Base-by-base conservation (phyloP, 2,888 invertebrate species). In the Drosophila affinis region DNA sequence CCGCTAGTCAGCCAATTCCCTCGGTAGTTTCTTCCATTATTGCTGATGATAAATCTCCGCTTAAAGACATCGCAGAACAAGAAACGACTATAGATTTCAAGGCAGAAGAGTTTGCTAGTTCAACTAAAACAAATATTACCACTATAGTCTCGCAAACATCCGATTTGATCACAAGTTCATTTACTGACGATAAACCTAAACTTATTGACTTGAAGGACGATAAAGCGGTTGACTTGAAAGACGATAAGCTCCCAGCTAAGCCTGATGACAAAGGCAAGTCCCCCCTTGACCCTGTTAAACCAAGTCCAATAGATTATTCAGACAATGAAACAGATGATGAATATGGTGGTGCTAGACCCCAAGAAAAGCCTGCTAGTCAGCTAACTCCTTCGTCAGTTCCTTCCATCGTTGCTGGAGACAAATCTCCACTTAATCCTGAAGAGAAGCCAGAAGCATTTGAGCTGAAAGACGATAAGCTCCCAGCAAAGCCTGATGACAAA, bases 201-300 rank as follows among this genome's bases (percentile, higher is more conserved):
- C n/a, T n/a, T n/a, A n/a, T n/a, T n/a, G n/a, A n/a, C n/a, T n/a
- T n/a, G n/a, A n/a, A n/a, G n/a, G n/a, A n/a, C n/a, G n/a, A n/a
- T n/a, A n/a, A n/a, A n/a, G n/a, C n/a, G n/a, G n/a, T n/a, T n/a
- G n/a, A n/a, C n/a, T 32, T 32, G 10, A 55, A 27, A 10, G 17
- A 39, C 3, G 58, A 64, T 14, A 57, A 9, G 14, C 12, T 21
- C 18, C 21, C 18, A 3, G 14, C 17, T 0, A 57, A 46, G 12
- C 4, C 52, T 6, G 78, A 77, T 47, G 72, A 62, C 29, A 61
- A 70, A 56, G 70, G 70, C 34, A 60, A 61, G 32, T 58, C 64
- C 9, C 58, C 64, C 17, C 45, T 10, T 17, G 64, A 54, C 14
- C 10, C 17, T 24, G 47, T 52, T 52, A 71, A 73, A 57, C 51